phyloP scores from a whole-genome alignment of 1,140 invertebrate species.

The Oryctes rhinoceros region DNA sequence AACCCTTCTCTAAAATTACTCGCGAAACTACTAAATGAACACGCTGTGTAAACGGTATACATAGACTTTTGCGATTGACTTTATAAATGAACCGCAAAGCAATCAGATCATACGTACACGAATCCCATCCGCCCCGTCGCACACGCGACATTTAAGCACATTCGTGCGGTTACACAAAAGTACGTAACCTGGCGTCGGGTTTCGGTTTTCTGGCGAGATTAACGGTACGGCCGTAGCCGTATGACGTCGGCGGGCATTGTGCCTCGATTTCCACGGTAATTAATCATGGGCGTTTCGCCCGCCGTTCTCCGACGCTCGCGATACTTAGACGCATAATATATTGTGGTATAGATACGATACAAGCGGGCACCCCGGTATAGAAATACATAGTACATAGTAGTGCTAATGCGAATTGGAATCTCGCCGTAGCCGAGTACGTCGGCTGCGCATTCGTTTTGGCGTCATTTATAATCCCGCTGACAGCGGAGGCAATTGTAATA shows the following conservation, averaged over 20 bases:
- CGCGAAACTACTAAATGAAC: no score
- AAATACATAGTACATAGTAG: not conserved
- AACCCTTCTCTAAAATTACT: no score
- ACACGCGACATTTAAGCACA: no score
- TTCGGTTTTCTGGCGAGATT: no score
- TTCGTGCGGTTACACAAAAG: no score
- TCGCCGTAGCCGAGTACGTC: not conserved
- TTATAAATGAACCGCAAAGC: no score
- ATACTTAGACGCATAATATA: constrained; percentile 27
- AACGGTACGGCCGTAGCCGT: no score
- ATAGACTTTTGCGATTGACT: no score
- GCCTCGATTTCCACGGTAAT: constrained; percentile 7
- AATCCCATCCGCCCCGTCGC: not conserved
- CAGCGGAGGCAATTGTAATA: constrained; percentile 3
- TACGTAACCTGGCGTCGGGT: no score
- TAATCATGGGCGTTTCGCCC: not conserved
- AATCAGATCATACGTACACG: not conserved
- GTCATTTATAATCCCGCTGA: constrained; percentile 28
- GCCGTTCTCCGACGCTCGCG: not conserved
- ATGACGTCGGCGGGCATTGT: not conserved
- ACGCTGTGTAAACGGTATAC: no score
- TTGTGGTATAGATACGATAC: constrained; percentile 22
- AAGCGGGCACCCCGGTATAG: not conserved
- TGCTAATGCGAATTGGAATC: constrained; percentile 2
- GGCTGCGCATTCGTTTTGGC: not conserved